Evolutionary conservation across 2,797 vertebrate species (phyloP).

Genomic region (Gambelia wislizenii): DNA sequence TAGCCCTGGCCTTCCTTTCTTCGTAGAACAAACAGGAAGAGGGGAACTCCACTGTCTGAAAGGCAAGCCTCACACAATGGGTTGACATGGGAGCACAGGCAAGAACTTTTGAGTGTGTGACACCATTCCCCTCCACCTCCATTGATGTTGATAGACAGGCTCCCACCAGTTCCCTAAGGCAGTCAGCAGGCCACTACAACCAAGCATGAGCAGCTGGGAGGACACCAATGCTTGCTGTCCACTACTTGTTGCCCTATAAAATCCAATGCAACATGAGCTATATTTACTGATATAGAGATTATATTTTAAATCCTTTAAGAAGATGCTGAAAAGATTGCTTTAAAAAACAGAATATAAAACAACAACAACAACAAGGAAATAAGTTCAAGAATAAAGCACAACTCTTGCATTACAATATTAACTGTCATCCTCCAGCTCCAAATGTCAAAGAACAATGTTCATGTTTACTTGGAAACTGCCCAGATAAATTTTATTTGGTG

Average conservation of each 20-base stretch:
- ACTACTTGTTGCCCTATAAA: constrained; percentile 71
- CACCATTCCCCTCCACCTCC: constrained; percentile 58
- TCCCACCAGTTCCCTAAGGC: constrained; percentile 52
- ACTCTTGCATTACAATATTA: neutral
- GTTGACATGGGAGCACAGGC: constrained; percentile 58
- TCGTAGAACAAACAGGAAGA: constrained; percentile 46
- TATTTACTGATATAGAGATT: constrained; percentile 38
- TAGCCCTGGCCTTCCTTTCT: constrained; percentile 56
- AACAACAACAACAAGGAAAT: neutral
- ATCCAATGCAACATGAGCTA: constrained; percentile 27
- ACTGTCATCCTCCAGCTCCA: neutral
- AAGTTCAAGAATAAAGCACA: neutral
- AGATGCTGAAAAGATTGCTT: constrained; percentile 13
- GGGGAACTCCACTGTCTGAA: constrained; percentile 58
- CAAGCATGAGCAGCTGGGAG: constrained; percentile 43
- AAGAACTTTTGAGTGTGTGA: constrained; percentile 61
- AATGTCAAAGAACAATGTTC: neutral
- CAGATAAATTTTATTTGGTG: neutral
- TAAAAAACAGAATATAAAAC: constrained; percentile 5
- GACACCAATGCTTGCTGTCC: constrained; percentile 57
- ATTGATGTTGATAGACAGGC: constrained; percentile 48
- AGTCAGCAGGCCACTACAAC: constrained; percentile 35
- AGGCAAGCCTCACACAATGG: neutral
- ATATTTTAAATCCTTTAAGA: constrained; percentile 30
- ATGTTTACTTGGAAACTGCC: neutral